Conservation (phyloP, 2,113 vertebrate species). For the Sialia sialis region DNA sequence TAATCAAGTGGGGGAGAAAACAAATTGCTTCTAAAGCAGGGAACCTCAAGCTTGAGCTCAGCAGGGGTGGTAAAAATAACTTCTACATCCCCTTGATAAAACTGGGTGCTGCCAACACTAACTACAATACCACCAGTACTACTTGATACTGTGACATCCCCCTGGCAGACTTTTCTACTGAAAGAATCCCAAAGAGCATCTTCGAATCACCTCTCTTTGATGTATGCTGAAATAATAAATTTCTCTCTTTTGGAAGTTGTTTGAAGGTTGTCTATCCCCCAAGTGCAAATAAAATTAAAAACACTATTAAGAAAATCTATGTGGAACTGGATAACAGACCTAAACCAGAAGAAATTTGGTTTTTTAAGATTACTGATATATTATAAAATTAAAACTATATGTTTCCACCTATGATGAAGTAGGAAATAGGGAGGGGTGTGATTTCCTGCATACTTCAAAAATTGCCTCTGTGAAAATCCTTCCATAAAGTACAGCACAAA, state of each 20-base stretch:
- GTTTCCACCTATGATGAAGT: background rate
- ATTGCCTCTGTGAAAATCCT: background rate
- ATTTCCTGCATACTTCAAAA: background rate
- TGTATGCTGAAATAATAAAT: background rate
- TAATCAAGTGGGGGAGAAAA: background rate
- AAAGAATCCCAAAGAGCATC: background rate
- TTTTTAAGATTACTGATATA: background rate
- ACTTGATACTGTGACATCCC: accelerated
- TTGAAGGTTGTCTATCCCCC: background rate
- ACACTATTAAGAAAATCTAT: background rate
- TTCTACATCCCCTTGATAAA: background rate
- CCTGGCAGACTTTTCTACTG: background rate
- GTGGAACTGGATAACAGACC: background rate
- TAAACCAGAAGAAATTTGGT: background rate
- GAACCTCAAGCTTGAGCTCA: background rate
- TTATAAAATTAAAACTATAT: background rate
- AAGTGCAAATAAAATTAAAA: background rate
- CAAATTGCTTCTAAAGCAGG: background rate
- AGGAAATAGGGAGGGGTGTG: background rate
- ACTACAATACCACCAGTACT: background rate
- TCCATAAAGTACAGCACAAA: accelerated
- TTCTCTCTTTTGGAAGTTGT: background rate
- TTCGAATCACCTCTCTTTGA: background rate
- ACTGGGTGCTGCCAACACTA: accelerated
- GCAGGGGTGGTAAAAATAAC: background rate